Conservation (phyloP, 2,797 vertebrate genomes). For the Pangasius mekongensis region DNA sequence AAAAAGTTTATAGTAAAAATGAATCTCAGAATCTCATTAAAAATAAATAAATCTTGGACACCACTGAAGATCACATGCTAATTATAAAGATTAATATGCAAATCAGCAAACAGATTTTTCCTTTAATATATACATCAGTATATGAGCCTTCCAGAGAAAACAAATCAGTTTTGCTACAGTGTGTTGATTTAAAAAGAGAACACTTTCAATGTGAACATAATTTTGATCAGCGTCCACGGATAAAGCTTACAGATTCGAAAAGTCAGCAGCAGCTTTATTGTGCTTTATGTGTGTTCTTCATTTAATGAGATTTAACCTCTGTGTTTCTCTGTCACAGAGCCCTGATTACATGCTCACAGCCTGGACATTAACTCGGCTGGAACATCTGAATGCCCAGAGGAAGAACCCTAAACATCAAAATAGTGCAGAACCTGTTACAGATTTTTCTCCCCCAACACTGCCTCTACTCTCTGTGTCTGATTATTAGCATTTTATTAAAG, state of each 20-base stretch:
- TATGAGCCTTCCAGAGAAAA: not conserved
- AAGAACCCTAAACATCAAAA: conserved; percentile 24
- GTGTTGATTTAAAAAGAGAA: not conserved
- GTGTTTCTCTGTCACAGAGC: not conserved
- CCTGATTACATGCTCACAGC: not conserved
- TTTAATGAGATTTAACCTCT: conserved; percentile 20
- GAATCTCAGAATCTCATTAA: not conserved
- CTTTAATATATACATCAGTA: not conserved
- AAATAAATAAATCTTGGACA: not conserved
- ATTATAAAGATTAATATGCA: not conserved
- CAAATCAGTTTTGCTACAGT: not conserved
- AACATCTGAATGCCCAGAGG: not conserved
- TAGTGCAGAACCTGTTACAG: not conserved
- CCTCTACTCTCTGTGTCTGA: not conserved
- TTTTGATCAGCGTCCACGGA: not conserved
- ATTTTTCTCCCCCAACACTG: not conserved
- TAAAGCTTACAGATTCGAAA: not conserved
- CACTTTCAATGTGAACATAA: not conserved
- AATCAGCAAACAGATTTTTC: not conserved
- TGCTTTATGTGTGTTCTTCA: not conserved
- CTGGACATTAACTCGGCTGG: conserved; percentile 7
- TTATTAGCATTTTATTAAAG: conserved; percentile 63
- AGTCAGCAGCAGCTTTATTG: conserved; percentile 14
- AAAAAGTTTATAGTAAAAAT: not conserved
- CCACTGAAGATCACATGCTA: not conserved